Evolutionary conservation across 2,888 invertebrate genomes (phyloP), one percentile per base, ranked within the genome.

Genomic region (Meloe dianella): DNA sequence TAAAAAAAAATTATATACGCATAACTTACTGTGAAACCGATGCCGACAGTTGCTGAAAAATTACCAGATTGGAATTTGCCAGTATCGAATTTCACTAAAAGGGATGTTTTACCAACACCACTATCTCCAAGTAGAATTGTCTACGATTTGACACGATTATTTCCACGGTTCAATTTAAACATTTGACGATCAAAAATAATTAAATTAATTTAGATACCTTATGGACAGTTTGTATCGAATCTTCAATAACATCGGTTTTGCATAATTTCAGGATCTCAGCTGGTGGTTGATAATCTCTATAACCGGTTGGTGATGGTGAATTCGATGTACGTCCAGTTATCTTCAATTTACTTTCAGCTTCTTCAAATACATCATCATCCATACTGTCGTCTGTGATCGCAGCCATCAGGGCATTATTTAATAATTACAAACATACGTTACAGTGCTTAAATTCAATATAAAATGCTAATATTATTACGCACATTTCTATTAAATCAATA

Each of bases 121-220:
- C 95, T 95, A 85, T 96, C 96, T 1, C 96, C 96, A 35, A 96
- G 88, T n/a, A 96, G 87, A 76, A 96, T 96, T 68, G 95, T 96
- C 95, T 95, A 85, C 77, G 9, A 60, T 22, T 20, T 38, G 7
- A n/a, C n/a, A n/a, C n/a, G n/a, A n/a, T n/a, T n/a, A n/a, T n/a
- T n/a, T n/a, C n/a, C n/a, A n/a, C n/a, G n/a, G n/a, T n/a, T n/a
- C n/a, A n/a, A n/a, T n/a, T n/a, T n/a, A n/a, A n/a, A n/a, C n/a
- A n/a, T n/a, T n/a, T n/a, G n/a, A n/a, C n/a, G n/a, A n/a, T n/a
- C n/a, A n/a, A n/a, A n/a, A 57, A 22, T 4, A 41, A 57, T 22
- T 61, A 4, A 9, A 8, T 57, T 17, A 24, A 30, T 57, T 22
- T 4, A 57, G 3, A 32, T 80, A 90, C 90, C 88, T 91, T 91